Evolutionary conservation across 1,140 invertebrate species (phyloP).

Genomic region (Acromyrmex echinatior): DNA sequence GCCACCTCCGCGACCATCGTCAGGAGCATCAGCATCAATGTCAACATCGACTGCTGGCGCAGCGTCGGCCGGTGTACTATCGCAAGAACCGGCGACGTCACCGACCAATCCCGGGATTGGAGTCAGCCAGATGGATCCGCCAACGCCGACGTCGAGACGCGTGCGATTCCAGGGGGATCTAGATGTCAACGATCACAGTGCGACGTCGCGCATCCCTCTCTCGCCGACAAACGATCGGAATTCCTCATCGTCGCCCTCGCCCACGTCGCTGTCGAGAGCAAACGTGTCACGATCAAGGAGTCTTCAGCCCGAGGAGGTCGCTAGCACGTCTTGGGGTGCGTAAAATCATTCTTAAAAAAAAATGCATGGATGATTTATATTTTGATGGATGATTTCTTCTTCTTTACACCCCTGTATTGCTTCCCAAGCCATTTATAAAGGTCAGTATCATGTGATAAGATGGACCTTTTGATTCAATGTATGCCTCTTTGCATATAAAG

Average conservation of each 20-base stretch:
- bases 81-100: conserved; percentile 74
- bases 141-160: conserved; percentile 84
- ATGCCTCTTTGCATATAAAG: no score
- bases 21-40: conserved; percentile 75
- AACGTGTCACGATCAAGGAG: conserved; percentile 83
- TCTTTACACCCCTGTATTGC: no score
- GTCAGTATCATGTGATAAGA: no score
- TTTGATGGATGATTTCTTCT: no score
- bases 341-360: conserved; percentile 11
- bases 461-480: no score
- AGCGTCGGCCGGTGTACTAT: conserved; percentile 82
- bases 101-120: conserved; percentile 67
- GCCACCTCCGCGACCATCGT: conserved; percentile 77
- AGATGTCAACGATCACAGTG: conserved; percentile 79
- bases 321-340: conserved; percentile 84
- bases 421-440: no score
- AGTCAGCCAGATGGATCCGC: conserved; percentile 74
- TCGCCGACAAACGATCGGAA: conserved; percentile 80
- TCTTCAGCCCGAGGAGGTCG: conserved; percentile 84
- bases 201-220: conserved; percentile 80
- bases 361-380: no score
- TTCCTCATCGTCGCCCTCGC: conserved; percentile 83
- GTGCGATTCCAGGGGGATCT: conserved; percentile 90
- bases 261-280: conserved; percentile 79
- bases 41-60: conserved; percentile 88